Percentiles rank a stretch among this genome's conserved stretches.
Evolutionary conservation across 2,113 vertebrate species (phyloP).

Genomic region (Machaerirhynchus nigripectus): DNA sequence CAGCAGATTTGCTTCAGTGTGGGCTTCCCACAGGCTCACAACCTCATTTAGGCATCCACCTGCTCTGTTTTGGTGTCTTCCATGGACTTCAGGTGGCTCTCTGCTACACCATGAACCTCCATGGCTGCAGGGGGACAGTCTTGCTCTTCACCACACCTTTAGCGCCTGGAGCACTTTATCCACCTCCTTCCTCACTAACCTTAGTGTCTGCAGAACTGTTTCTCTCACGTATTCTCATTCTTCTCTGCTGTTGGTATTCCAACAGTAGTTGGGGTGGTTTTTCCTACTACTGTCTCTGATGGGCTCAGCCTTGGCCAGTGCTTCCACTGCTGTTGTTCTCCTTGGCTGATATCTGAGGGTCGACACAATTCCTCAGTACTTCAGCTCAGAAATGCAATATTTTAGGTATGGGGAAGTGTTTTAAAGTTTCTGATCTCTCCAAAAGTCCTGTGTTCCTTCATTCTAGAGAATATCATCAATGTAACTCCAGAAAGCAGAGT

Average conservation of each 20-base stretch:
- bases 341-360: neutral
- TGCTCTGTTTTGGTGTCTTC: neutral
- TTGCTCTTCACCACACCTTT: neutral
- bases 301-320: neutral
- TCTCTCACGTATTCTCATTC: neutral
- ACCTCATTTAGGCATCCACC: neutral
- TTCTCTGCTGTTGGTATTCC: neutral
- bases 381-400: neutral
- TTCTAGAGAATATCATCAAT: neutral
- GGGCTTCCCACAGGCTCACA: neutral
- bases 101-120: neutral
- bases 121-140: neutral
- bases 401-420: neutral
- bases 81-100: too few relatives aligned
- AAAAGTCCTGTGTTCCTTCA: neutral
- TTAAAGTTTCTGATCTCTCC: neutral
- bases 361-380: neutral
- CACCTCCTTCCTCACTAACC: neutral
- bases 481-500: neutral
- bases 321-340: neutral
- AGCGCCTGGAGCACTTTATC: neutral
- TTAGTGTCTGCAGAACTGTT: neutral
- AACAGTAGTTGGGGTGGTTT: fast-evolving
- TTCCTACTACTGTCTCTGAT: neutral
- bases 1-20: neutral